A percentile compares a stretch with the other conserved stretches of the same genome.
phyloP scores from a whole-genome alignment of 2,888 invertebrate species.

The Heliconius erato region DNA sequence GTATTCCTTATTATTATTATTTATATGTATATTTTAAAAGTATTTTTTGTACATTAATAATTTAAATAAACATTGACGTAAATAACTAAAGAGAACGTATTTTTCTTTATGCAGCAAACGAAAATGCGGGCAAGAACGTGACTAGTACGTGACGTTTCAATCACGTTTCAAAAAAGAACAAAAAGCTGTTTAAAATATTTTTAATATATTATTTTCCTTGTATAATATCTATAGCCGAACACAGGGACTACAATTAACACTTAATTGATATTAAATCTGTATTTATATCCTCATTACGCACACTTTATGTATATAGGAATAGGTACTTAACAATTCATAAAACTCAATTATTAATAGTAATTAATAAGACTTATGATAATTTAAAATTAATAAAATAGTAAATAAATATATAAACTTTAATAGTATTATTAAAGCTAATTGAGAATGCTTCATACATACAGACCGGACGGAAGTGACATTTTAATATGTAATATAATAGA shows the following conservation, averaged over 20 bases:
- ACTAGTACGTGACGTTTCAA: constrained; percentile 29
- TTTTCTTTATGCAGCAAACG: background rate
- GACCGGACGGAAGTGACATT: background rate
- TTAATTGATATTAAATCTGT: background rate
- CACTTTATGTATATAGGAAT: background rate
- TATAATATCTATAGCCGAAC: background rate
- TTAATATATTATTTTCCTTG: background rate
- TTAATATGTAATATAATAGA: background rate
- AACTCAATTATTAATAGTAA: background rate
- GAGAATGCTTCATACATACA: background rate
- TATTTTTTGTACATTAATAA: background rate
- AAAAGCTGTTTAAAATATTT: background rate
- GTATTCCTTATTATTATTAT: background rate
- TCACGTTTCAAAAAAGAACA: background rate
- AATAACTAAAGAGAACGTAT: background rate
- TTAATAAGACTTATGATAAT: too few species aligned
- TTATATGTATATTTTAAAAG: background rate
- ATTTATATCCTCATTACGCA: background rate
- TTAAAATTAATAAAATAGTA: too few species aligned
- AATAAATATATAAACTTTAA: too few species aligned
- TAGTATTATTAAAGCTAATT: background rate
- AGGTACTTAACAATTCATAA: background rate
- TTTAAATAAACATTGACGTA: background rate
- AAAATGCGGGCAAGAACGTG: constrained; percentile 11
- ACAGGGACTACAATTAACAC: background rate